These are phyloP conservation scores for Colostygia pectinataria DNA, from an alignment of 2,888 invertebrate genomes.

Conservation along the genomic window DNA sequence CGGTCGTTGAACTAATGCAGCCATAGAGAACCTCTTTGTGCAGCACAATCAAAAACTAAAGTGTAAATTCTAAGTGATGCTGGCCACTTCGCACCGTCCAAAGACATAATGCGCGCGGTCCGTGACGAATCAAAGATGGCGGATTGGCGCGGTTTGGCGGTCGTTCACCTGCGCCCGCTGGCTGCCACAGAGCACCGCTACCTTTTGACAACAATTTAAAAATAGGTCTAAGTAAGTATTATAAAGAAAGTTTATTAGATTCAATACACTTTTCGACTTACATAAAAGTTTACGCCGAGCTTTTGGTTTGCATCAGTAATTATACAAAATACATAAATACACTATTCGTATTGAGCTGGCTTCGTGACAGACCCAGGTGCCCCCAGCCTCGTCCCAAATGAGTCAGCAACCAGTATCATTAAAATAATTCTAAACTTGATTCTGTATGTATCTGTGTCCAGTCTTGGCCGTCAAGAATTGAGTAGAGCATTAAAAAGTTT, in stretches of 20 bases:
- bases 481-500: no score
- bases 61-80: constrained; percentile 39
- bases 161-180: constrained; percentile 72
- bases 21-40: no score
- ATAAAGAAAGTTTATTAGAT: constrained; percentile 10
- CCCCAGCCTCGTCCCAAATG: constrained; percentile 2
- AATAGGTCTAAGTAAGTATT: constrained; percentile 43
- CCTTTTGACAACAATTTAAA: constrained; percentile 53
- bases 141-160: constrained; percentile 78
- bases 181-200: constrained; percentile 48
- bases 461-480: neutral
- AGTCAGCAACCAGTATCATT: constrained; percentile 11
- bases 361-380: no score
- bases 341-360: no score
- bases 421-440: neutral
- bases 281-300: no score
- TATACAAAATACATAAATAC: no score
- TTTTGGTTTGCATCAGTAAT: neutral
- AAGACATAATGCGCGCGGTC: constrained; percentile 73
- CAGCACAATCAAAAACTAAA: constrained; percentile 9
- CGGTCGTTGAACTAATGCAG: no score
- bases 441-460: neutral
- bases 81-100: constrained; percentile 52
- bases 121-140: constrained; percentile 80
- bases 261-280: no score